phyloP scores from a whole-genome alignment of 2,797 vertebrate species.

The Graptemys geographica region DNA sequence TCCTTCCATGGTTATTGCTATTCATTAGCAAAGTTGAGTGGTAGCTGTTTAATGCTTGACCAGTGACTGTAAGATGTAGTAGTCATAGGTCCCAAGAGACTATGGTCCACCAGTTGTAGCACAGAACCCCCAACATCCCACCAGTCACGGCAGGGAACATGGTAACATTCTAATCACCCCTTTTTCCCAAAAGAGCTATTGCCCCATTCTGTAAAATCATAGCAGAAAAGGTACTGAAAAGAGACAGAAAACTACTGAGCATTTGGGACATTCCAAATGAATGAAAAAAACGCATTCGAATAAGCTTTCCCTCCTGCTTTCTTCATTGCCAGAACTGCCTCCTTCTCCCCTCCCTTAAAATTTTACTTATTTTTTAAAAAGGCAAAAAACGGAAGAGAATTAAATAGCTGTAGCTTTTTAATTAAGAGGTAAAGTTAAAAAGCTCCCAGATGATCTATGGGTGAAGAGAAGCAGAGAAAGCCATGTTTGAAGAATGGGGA shows the following conservation, averaged over 20 bases:
- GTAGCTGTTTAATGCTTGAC: not conserved
- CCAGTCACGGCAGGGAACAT: not conserved
- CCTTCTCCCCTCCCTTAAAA: not conserved
- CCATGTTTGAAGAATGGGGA: accelerated
- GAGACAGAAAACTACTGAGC: not conserved
- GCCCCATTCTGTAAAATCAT: accelerated
- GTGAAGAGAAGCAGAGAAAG: not conserved
- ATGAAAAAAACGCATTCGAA: not conserved
- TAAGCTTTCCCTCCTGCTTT: not conserved
- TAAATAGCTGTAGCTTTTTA: not conserved
- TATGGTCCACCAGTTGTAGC: not conserved
- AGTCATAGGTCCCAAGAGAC: not conserved
- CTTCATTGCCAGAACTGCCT: not conserved
- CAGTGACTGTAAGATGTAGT: not conserved
- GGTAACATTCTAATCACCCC: not conserved
- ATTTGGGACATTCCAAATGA: not conserved
- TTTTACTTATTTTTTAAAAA: not conserved
- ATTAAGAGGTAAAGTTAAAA: not conserved
- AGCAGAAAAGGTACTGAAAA: not conserved
- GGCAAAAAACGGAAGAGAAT: not conserved
- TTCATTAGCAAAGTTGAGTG: not conserved
- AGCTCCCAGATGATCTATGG: not conserved
- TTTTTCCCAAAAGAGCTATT: not conserved
- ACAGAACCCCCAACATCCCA: not conserved
- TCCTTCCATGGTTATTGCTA: not conserved